phyloP scores from a whole-genome alignment of 2,113 vertebrate species.

The Phalacrocorax aristotelis region DNA sequence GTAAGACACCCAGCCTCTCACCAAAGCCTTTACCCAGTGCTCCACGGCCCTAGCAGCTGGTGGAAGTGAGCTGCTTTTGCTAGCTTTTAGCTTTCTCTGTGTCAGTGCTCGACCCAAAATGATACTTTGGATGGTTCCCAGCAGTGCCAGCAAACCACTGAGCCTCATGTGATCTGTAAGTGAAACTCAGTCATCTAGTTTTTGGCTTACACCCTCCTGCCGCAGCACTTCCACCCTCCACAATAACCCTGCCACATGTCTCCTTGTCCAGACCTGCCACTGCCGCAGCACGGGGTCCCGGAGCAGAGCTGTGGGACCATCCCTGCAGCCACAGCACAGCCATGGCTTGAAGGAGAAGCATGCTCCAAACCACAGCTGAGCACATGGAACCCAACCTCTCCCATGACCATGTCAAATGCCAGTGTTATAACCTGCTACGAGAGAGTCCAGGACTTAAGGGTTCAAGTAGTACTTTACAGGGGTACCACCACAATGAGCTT shows the following conservation, averaged over 20 bases:
- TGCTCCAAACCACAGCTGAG: not conserved
- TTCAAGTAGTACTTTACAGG: not conserved
- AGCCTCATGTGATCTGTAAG: slow-evolving; percentile 12
- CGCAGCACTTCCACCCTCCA: not conserved
- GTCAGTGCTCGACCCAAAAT: not conserved
- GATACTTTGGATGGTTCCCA: not conserved
- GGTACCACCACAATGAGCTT: not conserved
- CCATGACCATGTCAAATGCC: rapidly evolving
- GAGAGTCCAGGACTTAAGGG: not conserved
- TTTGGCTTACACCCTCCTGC: not conserved
- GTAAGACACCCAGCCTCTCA: rapidly evolving
- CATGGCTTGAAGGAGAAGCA: not conserved
- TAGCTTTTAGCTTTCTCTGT: not conserved
- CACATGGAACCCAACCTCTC: rapidly evolving
- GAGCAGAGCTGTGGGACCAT: not conserved
- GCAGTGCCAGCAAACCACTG: not conserved
- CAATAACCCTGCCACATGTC: not conserved
- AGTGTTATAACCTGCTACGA: not conserved
- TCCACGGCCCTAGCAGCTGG: not conserved
- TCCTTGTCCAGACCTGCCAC: not conserved
- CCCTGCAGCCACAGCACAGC: not conserved
- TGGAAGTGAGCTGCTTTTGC: not conserved
- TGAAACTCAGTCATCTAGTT: not conserved
- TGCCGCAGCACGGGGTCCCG: rapidly evolving
- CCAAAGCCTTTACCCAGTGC: not conserved